phyloP scores from a whole-genome alignment of 2,113 vertebrate genomes.

The Proterorhinus semilunaris region DNA sequence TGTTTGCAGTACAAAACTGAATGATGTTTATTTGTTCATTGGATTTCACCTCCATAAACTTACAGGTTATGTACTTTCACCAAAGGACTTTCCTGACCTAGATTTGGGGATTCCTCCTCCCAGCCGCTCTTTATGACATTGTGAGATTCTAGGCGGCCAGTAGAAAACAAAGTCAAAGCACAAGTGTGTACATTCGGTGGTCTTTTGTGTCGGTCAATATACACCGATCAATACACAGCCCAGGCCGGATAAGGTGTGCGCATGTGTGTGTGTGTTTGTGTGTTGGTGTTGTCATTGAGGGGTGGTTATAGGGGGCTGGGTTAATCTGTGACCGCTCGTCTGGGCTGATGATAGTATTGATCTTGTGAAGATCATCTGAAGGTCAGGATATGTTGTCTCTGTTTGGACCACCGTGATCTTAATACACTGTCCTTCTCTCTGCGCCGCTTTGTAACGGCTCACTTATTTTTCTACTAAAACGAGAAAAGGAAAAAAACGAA shows the following conservation, averaged over 20 bases:
- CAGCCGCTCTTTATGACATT: background rate
- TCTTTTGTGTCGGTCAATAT: conserved; percentile 56
- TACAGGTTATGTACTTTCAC: background rate
- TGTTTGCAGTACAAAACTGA: no score
- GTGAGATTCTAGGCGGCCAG: conserved; percentile 25
- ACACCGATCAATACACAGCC: conserved; percentile 56
- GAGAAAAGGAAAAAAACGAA: background rate
- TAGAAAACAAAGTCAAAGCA: conserved; percentile 59
- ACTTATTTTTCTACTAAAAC: conserved; percentile 17
- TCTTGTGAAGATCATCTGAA: conserved; percentile 72
- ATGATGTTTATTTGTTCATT: background rate
- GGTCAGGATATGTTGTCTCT: conserved; percentile 68
- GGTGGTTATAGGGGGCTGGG: conserved; percentile 42
- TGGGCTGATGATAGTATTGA: conserved; percentile 72
- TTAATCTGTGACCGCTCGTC: conserved; percentile 68
- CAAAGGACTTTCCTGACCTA: conserved; percentile 12
- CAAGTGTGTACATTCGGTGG: conserved; percentile 38
- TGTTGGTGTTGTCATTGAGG: conserved; percentile 5
- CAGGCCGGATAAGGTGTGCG: conserved; percentile 25
- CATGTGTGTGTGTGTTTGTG: conserved; percentile 3
- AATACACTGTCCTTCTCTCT: conserved; percentile 48
- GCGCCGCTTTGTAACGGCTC: conserved; percentile 9
- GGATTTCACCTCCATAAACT: background rate
- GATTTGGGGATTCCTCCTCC: conserved; percentile 2
- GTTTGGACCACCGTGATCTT: conserved; percentile 40